Base-by-base conservation (phyloP, 2,113 vertebrate species). In the Brachionichthys hirsutus region DNA sequence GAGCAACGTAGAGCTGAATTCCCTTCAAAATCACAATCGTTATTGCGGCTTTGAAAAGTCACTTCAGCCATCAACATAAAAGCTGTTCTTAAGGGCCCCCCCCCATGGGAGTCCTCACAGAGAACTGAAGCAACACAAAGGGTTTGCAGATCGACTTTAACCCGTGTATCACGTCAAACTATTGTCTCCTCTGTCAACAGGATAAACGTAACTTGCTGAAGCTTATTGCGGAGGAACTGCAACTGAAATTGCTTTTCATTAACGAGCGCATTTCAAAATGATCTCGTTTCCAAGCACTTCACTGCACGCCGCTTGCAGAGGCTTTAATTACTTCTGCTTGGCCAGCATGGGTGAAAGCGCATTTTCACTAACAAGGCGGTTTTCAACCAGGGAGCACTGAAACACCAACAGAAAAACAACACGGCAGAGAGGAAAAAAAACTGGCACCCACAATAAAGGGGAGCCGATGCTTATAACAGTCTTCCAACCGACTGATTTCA, bases 361-460 rank as follows among this genome's bases (percentile, higher is more conserved):
- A 80, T 60, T 73, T 82, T 82, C 83, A 35, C 78, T 82, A 87
- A 85, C 85, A 85, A 87, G 83, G 71, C 78, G 80, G 67, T 80
- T 83, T 81, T 76, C 72, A 75, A 78, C 69, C 56, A 47, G 74
- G 70, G 73, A 82, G 81, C 63, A 41, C 18, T 67, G 71, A 80
- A 73, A 81, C 53, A 63, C 78, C 54, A 75, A 74, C 61, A 76
- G 73, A 53, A 83, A 75, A 75, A 82, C 60, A 70, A 73, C 20
- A 19, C 41, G 61, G 72, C 62, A 58, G 55, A 83, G 64, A 66
- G 58, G 54, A 57, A 74, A 67, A 52, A 57, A 74, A 67, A 52
- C 50, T 24, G 50, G 54, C 4, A 49, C 54, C 52, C 24, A 15
- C 58, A 78, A 55, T 22, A 67, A 65, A 81, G 51, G 59, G 59